Conservation (phyloP, 2,888 invertebrate species). For the Cephus runcator region DNA sequence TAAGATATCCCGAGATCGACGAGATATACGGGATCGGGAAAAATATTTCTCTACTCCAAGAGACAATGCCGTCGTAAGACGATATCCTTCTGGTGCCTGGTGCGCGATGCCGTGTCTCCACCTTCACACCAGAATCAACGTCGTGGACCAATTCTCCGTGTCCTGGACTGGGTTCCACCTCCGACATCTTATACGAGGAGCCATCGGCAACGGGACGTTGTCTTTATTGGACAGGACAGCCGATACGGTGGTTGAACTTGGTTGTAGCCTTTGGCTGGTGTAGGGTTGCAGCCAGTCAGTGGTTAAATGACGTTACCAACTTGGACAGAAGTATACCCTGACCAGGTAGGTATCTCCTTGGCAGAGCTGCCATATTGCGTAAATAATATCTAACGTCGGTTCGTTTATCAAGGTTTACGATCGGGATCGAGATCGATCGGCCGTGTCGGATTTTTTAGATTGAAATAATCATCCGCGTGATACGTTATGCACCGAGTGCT, state of each 20-base stretch:
- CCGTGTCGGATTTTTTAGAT: too few relatives aligned
- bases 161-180: too few relatives aligned
- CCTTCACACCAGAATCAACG: too few relatives aligned
- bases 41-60: constrained; percentile 6
- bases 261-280: constrained; percentile 31
- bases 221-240: constrained; percentile 51
- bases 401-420: background rate
- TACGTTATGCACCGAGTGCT: too few relatives aligned
- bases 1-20: background rate
- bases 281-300: constrained; percentile 50
- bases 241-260: constrained; percentile 53
- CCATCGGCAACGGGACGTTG: background rate
- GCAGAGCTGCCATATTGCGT: constrained; percentile 1
- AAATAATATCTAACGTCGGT: constrained; percentile 2
- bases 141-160: too few relatives aligned
- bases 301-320: constrained; percentile 54
- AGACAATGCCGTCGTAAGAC: constrained; percentile 26
- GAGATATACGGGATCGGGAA: constrained; percentile 2
- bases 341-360: background rate
- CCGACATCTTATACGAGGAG: too few relatives aligned
- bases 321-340: constrained; percentile 42
- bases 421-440: background rate
- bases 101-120: constrained; percentile 5
- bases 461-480: too few relatives aligned
- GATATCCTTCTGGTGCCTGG: constrained; percentile 22